These are phyloP conservation scores for Baronia brevicornis DNA, from an alignment of 2,888 invertebrate species.

Conservation along the genomic window DNA sequence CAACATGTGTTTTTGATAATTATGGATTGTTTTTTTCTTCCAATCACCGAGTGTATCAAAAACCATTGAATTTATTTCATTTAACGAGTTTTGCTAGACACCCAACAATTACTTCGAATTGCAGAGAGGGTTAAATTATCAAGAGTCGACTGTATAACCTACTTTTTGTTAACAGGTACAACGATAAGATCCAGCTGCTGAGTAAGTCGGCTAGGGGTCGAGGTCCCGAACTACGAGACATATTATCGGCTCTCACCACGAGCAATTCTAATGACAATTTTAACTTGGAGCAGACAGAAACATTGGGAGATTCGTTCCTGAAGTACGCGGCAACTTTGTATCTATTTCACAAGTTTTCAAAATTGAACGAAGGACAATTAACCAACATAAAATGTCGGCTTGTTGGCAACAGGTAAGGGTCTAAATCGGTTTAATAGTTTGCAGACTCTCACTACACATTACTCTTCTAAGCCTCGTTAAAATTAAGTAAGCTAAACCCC, in stretches of 20 bases:
- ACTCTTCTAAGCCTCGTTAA: no score
- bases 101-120: no score
- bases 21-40: no score
- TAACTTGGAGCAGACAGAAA: constrained; percentile 88
- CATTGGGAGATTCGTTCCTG: constrained; percentile 91
- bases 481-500: no score
- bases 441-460: no score
- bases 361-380: constrained; percentile 85
- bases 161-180: constrained; percentile 34
- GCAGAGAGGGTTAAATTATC: no score
- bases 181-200: constrained; percentile 42
- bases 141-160: not conserved
- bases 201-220: constrained; percentile 23
- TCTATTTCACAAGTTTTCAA: constrained; percentile 80
- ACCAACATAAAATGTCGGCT: constrained; percentile 82
- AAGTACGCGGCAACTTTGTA: constrained; percentile 86
- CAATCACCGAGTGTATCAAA: no score
- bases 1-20: no score
- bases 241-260: constrained; percentile 80
- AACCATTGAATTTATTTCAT: no score
- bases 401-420: constrained; percentile 84
- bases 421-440: not conserved
- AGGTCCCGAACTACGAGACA: constrained; percentile 65
- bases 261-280: constrained; percentile 84
- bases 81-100: no score